These are phyloP conservation scores for Telmatherina bonti DNA, from an alignment of 2,797 vertebrate species.

Conservation along the genomic window DNA sequence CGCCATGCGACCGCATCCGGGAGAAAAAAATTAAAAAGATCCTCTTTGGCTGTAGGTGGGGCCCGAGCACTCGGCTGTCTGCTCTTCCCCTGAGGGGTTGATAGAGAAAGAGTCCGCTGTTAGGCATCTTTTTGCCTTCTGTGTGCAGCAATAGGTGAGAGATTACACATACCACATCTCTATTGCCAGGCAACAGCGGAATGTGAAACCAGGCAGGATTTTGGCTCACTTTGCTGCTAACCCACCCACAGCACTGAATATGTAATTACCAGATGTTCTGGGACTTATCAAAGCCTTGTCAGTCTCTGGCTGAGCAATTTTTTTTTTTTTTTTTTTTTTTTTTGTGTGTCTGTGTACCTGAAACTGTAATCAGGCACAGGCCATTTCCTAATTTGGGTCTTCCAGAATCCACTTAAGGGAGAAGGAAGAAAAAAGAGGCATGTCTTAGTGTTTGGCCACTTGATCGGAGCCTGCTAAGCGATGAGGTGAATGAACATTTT, in stretches of 20 bases:
- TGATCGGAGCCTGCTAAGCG: constrained; percentile 43
- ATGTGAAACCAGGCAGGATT: constrained; percentile 61
- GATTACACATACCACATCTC: constrained; percentile 72
- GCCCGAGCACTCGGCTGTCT: constrained; percentile 49
- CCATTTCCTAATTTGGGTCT: constrained; percentile 35
- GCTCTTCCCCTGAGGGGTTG: constrained; percentile 42
- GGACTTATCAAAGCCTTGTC: constrained; percentile 66
- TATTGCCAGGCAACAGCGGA: constrained; percentile 77
- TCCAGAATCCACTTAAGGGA: constrained; percentile 29
- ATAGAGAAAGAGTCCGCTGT: constrained; percentile 39
- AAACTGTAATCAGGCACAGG: constrained; percentile 20
- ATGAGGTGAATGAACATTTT: constrained; percentile 58
- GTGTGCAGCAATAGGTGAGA: constrained; percentile 63
- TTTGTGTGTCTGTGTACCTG: constrained; percentile 49
- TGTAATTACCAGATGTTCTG: constrained; percentile 77
- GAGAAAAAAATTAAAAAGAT: constrained; percentile 79
- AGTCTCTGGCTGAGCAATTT: constrained; percentile 56
- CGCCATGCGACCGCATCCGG: constrained; percentile 63
- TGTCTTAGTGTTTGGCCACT: constrained; percentile 45
- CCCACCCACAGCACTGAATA: constrained; percentile 67
- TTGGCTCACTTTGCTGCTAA: constrained; percentile 64
- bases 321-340: constrained; percentile 31
- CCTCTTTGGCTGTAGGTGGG: constrained; percentile 58
- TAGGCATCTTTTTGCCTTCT: constrained; percentile 58
- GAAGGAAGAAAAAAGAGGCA: constrained; percentile 16